phyloP scores from a whole-genome alignment of 2,113 vertebrate genomes.

The Hippocampus abdominalis region DNA sequence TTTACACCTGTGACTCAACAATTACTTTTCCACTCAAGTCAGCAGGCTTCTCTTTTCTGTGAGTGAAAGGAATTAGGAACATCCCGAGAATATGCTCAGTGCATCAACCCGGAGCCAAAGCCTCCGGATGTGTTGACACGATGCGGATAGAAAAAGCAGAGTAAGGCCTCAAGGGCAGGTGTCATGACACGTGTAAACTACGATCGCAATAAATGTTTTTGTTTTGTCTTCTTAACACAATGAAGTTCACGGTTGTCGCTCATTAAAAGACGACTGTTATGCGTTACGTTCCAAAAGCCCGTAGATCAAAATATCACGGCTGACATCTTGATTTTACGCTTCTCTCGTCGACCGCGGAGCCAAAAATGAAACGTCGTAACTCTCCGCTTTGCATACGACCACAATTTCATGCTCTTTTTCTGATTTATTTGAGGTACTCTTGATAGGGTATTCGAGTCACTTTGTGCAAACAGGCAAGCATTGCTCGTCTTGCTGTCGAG shows the following conservation, averaged over 20 bases:
- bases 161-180: conserved; percentile 25
- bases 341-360: neutral
- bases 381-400: neutral
- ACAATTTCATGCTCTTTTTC: neutral
- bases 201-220: conserved; percentile 4
- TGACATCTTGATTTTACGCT: neutral
- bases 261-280: conserved; percentile 24
- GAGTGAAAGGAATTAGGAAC: conserved; percentile 57
- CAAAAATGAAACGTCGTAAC: neutral
- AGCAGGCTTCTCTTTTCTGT: conserved; percentile 42
- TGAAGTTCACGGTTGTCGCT: conserved; percentile 47
- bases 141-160: conserved; percentile 23
- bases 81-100: conserved; percentile 51
- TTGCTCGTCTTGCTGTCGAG: conserved; percentile 8
- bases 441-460: conserved; percentile 16
- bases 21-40: conserved; percentile 12
- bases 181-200: conserved; percentile 4
- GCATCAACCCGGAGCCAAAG: conserved; percentile 49
- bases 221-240: conserved; percentile 53
- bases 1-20: conserved; percentile 40
- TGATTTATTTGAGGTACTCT: neutral
- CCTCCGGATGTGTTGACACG: conserved; percentile 36
- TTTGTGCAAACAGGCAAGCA: conserved; percentile 1
- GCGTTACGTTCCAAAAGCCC: neutral
- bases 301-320: neutral